These are phyloP conservation scores for Ommatoiulus sabulosus DNA, from an alignment of 2,888 invertebrate species.

Conservation along the genomic window DNA sequence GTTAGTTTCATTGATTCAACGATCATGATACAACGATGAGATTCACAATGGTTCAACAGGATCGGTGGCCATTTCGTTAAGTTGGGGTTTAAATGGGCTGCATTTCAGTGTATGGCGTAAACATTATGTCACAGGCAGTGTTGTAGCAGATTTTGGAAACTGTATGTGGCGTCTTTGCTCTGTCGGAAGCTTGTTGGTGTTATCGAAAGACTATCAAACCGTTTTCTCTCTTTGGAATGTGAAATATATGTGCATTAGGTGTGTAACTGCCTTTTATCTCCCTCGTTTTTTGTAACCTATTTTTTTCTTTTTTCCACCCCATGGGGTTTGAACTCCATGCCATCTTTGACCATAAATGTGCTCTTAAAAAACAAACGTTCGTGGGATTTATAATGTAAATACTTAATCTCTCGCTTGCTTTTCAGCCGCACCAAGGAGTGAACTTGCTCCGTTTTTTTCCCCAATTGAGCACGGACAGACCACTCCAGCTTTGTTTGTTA, in stretches of 20 bases:
- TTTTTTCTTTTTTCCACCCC: background rate
- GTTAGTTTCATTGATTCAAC: too few species aligned
- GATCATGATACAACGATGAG: too few species aligned
- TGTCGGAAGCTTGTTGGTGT: background rate
- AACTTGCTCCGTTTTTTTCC: slow-evolving; percentile 22
- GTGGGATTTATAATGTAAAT: slow-evolving; percentile 25
- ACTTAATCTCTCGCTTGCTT: background rate
- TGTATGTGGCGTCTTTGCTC: background rate
- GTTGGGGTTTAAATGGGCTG: background rate
- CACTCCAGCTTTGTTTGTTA: slow-evolving; percentile 15
- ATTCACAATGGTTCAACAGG: too few species aligned
- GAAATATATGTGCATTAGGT: slow-evolving; percentile 35
- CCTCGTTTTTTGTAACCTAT: slow-evolving; percentile 35
- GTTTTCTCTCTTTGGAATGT: background rate
- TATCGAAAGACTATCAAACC: background rate
- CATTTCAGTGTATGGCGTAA: background rate
- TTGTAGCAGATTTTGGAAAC: background rate
- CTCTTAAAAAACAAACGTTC: slow-evolving; percentile 35
- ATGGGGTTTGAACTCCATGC: background rate
- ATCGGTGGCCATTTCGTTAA: background rate
- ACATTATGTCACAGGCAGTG: background rate
- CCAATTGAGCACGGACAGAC: slow-evolving; percentile 38
- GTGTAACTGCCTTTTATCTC: slow-evolving; percentile 31
- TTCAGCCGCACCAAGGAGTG: background rate
- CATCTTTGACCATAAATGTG: slow-evolving; percentile 12